These are phyloP conservation scores for Nomada flava DNA, from an alignment of 2,888 invertebrate species.

Conservation along the genomic window DNA sequence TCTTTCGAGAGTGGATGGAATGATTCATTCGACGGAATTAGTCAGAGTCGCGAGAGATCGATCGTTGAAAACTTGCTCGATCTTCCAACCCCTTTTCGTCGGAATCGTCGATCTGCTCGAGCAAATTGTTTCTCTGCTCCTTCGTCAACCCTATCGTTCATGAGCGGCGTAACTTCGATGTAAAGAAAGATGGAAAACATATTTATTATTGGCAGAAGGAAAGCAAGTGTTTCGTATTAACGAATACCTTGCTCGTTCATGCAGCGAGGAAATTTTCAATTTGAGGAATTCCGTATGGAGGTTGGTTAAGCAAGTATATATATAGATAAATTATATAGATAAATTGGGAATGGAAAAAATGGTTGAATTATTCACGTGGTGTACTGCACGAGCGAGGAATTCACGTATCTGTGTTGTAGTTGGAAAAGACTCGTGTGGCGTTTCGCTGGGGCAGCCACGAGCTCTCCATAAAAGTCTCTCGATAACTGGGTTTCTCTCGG, in stretches of 20 bases:
- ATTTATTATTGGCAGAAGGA: too few relatives aligned
- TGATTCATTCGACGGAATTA: conserved; percentile 55
- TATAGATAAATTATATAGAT: not conserved
- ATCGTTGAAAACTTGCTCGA: conserved; percentile 35
- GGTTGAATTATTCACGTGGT: conserved; percentile 20
- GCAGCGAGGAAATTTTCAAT: too few relatives aligned
- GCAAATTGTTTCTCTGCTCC: not conserved
- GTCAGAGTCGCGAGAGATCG: conserved; percentile 50
- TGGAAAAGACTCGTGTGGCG: conserved; percentile 37
- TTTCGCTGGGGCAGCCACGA: conserved; percentile 51
- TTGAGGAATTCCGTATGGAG: too few relatives aligned
- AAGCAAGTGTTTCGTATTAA: too few relatives aligned
- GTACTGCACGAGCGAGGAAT: conserved; percentile 38
- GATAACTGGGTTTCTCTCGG: conserved; percentile 66
- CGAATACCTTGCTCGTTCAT: too few relatives aligned
- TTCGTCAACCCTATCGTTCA: not conserved
- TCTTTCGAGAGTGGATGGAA: conserved; percentile 44
- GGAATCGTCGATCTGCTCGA: not conserved
- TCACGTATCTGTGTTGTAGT: conserved; percentile 32
- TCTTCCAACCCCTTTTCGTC: conserved; percentile 10
- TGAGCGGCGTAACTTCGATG: too few relatives aligned
- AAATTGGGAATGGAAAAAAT: not conserved
- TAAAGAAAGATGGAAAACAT: not conserved
- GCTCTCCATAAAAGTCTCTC: conserved; percentile 61
- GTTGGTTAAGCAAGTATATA: too few relatives aligned